phyloP scores from a whole-genome alignment of 2,113 vertebrate species.

The Isurus oxyrinchus region DNA sequence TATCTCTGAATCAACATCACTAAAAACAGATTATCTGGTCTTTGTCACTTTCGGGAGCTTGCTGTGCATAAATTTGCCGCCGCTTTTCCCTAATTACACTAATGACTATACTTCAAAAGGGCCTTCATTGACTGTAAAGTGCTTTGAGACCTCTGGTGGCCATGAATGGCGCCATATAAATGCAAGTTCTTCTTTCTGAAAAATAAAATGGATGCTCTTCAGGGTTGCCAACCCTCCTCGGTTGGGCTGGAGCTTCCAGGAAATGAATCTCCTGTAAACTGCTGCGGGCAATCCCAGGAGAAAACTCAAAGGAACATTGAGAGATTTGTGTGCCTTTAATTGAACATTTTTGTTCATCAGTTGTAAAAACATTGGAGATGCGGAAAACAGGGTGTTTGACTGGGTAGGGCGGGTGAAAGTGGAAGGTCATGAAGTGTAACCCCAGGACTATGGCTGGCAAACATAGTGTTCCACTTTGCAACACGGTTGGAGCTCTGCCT shows the following conservation, averaged over 20 bases:
- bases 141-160: no score
- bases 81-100: no score
- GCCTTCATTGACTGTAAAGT: no score
- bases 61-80: no score
- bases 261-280: not conserved
- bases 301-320: not conserved
- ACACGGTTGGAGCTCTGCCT: not conserved
- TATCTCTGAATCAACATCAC: no score
- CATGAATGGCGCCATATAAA: no score
- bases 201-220: not conserved
- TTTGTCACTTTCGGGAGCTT: no score
- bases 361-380: not conserved
- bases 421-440: not conserved
- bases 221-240: not conserved
- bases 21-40: no score
- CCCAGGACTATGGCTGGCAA: not conserved
- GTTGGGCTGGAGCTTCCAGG: not conserved
- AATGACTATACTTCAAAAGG: no score
- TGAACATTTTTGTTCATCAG: not conserved
- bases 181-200: not conserved
- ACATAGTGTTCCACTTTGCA: not conserved
- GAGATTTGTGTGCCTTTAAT: not conserved
- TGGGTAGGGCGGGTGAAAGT: not conserved
- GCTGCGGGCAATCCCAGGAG: not conserved
- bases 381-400: not conserved